These are phyloP conservation scores for Saimiri boliviensis DNA, from an alignment of 2,113 vertebrate genomes.

Conservation along the genomic window DNA sequence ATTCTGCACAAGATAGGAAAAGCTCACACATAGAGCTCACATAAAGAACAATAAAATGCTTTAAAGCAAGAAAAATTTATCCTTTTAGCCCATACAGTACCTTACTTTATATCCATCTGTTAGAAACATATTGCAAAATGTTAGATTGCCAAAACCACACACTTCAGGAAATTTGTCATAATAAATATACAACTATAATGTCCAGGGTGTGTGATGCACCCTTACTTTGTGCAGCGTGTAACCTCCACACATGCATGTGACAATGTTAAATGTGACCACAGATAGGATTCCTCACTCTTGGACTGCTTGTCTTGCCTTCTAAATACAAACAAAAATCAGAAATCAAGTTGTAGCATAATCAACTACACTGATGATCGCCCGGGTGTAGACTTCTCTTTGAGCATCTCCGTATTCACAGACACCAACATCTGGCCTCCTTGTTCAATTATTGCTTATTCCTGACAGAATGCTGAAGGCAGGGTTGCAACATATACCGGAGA, in stretches of 20 bases:
- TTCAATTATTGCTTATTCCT: background rate
- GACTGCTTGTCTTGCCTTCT: background rate
- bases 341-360: background rate
- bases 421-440: background rate
- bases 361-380: background rate
- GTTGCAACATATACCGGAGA: background rate
- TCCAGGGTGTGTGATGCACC: accelerated
- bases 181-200: background rate
- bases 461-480: background rate
- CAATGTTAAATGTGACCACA: background rate
- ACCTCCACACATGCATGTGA: background rate
- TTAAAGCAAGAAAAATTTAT: background rate
- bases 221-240: background rate
- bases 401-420: background rate
- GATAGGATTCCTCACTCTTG: background rate
- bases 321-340: background rate
- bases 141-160: background rate
- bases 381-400: background rate
- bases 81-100: background rate
- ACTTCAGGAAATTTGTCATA: background rate
- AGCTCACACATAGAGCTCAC: background rate
- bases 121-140: background rate
- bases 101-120: background rate
- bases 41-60: background rate
- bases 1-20: background rate